Base-by-base conservation (phyloP, 2,797 vertebrate species). In the Brachyalestes nurse region DNA sequence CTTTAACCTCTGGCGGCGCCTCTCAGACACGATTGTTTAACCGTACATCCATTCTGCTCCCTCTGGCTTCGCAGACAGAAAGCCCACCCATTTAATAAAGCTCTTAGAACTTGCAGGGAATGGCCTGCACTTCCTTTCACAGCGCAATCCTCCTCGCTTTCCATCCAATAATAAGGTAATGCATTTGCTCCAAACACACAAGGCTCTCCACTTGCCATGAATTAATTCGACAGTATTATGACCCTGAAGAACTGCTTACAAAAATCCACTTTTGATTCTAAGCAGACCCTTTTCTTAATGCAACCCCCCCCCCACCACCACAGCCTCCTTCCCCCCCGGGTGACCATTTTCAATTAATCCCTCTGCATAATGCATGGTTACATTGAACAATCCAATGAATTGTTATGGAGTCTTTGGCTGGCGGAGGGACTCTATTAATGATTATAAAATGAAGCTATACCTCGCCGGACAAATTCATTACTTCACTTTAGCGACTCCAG, bases 381-480 rank as follows among this genome's bases (percentile, higher is more conserved):
- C 92, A 94, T 94, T 93, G 93, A 93, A 94, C 91, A 93, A 94
- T 93, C 85, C 92, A 94, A 90, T 94, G 91, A 92, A 92, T 90
- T 92, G 89, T 93, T 93, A 94, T 91, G 86, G 88, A 93, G 89
- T 91, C 90, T 90, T 87, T 89, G 89, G 89, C 90, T 90, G 88
- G 13, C 74, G 87, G 88, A 88, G 84, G 85, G 73, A 90, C 89
- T 87, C 82, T 88, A 90, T 92, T 93, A 94, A 94, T 94, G 91
- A 92, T 87, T 90, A 90, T 93, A 87, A 93, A 92, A 94, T 90
- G 87, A 86, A 94, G 88, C 91, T 87, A 88, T 85, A 87, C 85
- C 84, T 82, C 83, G 87, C 80, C 21, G 45, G 78, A 90, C 88
- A 81, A 88, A 92, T 91, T 89, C 64, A 91, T 84, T 84, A 84